These are phyloP conservation scores for Cephus nigrinus DNA, from an alignment of 2,888 invertebrate species.

Conservation along the genomic window DNA sequence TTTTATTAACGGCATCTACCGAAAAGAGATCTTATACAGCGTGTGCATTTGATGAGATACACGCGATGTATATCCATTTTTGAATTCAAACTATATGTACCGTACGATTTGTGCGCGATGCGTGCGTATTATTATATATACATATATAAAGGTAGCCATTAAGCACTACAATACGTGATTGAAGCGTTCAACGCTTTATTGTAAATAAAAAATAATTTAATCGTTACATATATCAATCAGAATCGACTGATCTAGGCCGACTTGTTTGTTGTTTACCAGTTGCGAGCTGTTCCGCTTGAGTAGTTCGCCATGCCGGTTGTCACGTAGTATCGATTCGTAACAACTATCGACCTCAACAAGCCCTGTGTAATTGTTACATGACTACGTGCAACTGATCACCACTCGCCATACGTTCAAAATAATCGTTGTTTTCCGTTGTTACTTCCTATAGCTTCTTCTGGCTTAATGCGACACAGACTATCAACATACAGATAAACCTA, in stretches of 20 bases:
- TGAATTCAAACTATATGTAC: neutral
- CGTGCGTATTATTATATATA: no score
- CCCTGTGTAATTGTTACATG: no score
- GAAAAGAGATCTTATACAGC: neutral
- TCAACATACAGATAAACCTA: no score
- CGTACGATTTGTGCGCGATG: neutral
- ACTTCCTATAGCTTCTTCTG: no score
- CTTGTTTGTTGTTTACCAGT: neutral
- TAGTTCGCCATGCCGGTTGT: conserved; percentile 28
- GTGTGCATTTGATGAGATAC: no score
- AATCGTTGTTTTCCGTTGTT: no score
- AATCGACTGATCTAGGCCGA: neutral
- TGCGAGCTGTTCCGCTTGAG: conserved; percentile 1
- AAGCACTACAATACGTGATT: neutral
- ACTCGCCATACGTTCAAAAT: no score
- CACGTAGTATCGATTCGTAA: conserved; percentile 26
- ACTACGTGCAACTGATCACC: no score
- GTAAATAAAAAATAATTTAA: conserved; percentile 41
- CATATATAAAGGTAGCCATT: no score
- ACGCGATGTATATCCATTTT: no score
- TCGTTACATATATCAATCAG: neutral
- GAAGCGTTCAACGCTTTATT: conserved; percentile 22
- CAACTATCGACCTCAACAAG: no score
- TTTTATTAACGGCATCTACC: neutral
- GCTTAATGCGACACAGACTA: no score